Conservation (phyloP, 2,888 invertebrate species). For the Morpho deidamia region DNA sequence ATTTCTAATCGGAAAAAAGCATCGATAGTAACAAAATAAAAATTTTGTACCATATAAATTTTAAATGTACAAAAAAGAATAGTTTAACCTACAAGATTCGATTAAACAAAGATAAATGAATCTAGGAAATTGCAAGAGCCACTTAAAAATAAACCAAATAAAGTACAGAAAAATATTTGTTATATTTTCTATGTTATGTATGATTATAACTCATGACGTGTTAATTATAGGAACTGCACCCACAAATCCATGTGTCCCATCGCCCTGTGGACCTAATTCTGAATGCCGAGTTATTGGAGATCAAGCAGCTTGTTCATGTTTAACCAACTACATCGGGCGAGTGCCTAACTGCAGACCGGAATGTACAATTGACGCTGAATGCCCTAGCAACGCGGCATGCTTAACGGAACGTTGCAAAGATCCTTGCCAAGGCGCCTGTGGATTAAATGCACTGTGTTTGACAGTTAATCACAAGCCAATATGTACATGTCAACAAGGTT, state of each 20-base stretch:
- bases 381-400: constrained; percentile 89
- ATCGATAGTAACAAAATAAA: too few relatives aligned
- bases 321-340: constrained; percentile 88
- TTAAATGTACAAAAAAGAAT: too few relatives aligned
- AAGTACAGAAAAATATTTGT: too few relatives aligned
- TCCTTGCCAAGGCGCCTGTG: constrained; percentile 89
- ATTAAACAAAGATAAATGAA: too few relatives aligned
- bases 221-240: constrained; percentile 33
- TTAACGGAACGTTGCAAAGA: constrained; percentile 88
- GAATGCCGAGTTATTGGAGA: constrained; percentile 88
- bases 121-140: too few relatives aligned
- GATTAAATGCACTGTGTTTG: constrained; percentile 87
- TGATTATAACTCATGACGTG: too few relatives aligned
- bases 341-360: constrained; percentile 93
- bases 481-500: constrained; percentile 90
- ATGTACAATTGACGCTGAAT: constrained; percentile 88
- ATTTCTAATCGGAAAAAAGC: too few relatives aligned
- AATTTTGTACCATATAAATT: too few relatives aligned
- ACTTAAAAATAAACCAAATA: too few relatives aligned
- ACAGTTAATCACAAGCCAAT: constrained; percentile 91
- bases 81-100: too few relatives aligned
- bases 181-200: too few relatives aligned
- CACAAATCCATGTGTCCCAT: constrained; percentile 86
- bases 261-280: constrained; percentile 91
- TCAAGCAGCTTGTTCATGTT: constrained; percentile 91